A percentile compares a stretch with the other conserved stretches of the same genome.
These are phyloP conservation scores for Chelonia mydas DNA, from an alignment of 2,797 vertebrate species.

Conservation along the genomic window DNA sequence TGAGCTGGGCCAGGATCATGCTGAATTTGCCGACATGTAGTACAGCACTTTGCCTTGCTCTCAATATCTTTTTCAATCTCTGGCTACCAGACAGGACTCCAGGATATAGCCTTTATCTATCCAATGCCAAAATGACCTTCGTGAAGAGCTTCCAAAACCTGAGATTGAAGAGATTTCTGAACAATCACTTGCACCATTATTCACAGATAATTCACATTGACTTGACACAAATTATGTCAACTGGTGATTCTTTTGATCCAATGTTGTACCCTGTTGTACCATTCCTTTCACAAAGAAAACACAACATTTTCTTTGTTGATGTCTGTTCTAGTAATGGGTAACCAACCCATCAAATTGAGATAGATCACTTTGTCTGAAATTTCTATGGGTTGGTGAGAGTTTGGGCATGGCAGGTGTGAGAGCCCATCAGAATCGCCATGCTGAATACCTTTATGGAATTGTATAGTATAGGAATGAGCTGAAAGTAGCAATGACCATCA, in stretches of 20 bases:
- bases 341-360: neutral
- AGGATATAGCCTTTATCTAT: neutral
- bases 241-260: neutral
- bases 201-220: neutral
- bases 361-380: neutral
- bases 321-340: too few species aligned
- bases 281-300: neutral
- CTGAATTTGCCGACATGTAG: neutral
- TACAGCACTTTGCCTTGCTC: neutral
- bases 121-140: neutral
- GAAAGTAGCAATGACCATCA: neutral
- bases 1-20: neutral
- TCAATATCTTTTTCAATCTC: neutral
- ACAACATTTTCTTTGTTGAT: neutral
- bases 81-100: neutral
- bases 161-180: neutral
- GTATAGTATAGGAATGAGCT: neutral
- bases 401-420: neutral
- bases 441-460: neutral
- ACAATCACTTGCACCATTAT: neutral
- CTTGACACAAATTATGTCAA: neutral
- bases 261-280: neutral
- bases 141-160: neutral
- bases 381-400: neutral
- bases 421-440: neutral